Percentiles rank a stretch among this genome's conserved stretches.
Conservation (phyloP, 1,140 invertebrate species). For the Latrodectus geometricus region DNA sequence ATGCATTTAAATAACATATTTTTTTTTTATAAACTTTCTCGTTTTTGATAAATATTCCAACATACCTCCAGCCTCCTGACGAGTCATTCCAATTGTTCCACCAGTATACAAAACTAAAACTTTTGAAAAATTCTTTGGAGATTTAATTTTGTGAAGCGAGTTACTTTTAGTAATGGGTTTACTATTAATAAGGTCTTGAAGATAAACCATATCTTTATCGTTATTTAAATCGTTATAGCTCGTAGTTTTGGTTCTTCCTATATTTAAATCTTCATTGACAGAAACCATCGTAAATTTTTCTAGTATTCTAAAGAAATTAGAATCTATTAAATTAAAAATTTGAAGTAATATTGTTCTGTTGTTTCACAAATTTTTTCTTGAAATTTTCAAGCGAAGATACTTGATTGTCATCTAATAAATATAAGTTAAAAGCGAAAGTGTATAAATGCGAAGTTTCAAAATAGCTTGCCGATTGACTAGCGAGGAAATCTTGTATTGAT, state of each 20-base stretch:
- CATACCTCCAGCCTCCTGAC: slow-evolving; percentile 77
- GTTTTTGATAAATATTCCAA: neutral
- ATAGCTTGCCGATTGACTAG: no score
- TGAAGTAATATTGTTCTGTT: no score
- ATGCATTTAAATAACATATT: no score
- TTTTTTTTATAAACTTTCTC: no score
- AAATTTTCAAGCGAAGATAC: no score
- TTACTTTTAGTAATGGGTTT: slow-evolving; percentile 39
- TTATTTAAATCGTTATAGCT: neutral
- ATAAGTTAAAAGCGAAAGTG: no score
- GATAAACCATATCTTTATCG: slow-evolving; percentile 6
- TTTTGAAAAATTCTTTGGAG: slow-evolving; percentile 34
- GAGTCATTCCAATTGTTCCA: slow-evolving; percentile 89
- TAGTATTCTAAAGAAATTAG: neutral
- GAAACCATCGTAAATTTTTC: neutral
- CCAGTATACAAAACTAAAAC: slow-evolving; percentile 88
- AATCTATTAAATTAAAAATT: no score
- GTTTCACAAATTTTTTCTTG: no score
- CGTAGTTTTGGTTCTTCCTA: neutral
- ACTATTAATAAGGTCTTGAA: slow-evolving; percentile 28
- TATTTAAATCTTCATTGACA: slow-evolving; percentile 5
- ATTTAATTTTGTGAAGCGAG: slow-evolving; percentile 50
- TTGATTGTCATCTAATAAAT: no score
- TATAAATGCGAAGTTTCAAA: no score
- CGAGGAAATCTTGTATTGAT: no score